These are phyloP conservation scores for Maccullochella peelii DNA, from an alignment of 2,113 vertebrate genomes.

Conservation along the genomic window DNA sequence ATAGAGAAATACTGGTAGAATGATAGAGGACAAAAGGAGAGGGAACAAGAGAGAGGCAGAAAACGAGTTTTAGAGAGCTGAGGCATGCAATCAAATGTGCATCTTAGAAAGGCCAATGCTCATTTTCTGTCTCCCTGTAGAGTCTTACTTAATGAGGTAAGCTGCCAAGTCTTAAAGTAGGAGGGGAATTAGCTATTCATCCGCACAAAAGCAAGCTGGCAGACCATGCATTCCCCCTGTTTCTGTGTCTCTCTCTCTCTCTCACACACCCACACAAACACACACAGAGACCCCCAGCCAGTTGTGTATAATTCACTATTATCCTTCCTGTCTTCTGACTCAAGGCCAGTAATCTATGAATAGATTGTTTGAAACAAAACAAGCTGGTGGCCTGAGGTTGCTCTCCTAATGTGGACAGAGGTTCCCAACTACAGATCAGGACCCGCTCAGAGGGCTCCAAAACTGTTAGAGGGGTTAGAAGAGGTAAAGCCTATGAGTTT, in stretches of 20 bases:
- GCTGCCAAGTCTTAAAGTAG: constrained; percentile 70
- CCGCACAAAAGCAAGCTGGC: constrained; percentile 73
- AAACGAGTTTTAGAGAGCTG: constrained; percentile 14
- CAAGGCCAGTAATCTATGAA: constrained; percentile 67
- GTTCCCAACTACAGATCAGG: constrained; percentile 6
- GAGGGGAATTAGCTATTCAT: constrained; percentile 73
- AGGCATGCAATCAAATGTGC: constrained; percentile 57
- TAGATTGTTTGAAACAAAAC: constrained; percentile 63
- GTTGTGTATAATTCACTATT: constrained; percentile 76
- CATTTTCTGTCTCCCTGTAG: constrained; percentile 63
- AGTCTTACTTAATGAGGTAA: constrained; percentile 72
- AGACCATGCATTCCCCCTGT: constrained; percentile 49
- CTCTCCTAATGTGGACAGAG: constrained; percentile 11
- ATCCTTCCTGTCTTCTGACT: constrained; percentile 62
- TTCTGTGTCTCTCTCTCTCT: constrained; percentile 15
- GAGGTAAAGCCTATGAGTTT: background rate
- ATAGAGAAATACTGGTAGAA: background rate
- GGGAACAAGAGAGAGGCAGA: background rate
- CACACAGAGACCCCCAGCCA: constrained; percentile 27
- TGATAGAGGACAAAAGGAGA: background rate
- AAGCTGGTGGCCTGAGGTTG: constrained; percentile 27
- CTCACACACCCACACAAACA: constrained; percentile 9
- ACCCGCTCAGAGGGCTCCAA: background rate
- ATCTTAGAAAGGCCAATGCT: constrained; percentile 63
- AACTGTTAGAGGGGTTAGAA: background rate